Conservation (phyloP, 2,888 invertebrate genomes). For the Agriopis leucophaearia region DNA sequence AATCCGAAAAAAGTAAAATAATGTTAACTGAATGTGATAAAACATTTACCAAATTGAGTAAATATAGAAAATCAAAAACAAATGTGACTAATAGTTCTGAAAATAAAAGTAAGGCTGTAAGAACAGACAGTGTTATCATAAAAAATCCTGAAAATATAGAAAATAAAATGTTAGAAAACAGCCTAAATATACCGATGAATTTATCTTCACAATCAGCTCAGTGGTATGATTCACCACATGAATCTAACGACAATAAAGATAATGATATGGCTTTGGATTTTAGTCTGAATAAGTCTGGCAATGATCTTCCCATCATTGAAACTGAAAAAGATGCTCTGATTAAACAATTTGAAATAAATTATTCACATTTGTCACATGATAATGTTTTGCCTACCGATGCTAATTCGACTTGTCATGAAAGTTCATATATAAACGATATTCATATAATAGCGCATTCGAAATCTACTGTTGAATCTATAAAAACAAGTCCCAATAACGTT, state of each 20-base stretch:
- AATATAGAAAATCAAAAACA: conserved; percentile 72
- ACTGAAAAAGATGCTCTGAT: conserved; percentile 34
- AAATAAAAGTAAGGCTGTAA: conserved; percentile 53
- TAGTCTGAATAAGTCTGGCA: conserved; percentile 63
- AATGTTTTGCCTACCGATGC: neutral
- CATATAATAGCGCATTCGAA: neutral
- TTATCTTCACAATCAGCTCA: conserved; percentile 54
- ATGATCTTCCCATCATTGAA: conserved; percentile 37
- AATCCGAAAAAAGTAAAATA: conserved; percentile 20
- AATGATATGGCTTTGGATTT: conserved; percentile 70
- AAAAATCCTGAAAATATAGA: conserved; percentile 79
- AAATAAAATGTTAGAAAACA: conserved; percentile 44
- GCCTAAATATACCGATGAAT: conserved; percentile 52
- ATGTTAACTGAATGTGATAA: conserved; percentile 57
- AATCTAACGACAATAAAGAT: conserved; percentile 33
- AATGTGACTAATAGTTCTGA: conserved; percentile 49
- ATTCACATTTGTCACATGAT: neutral
- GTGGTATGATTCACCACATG: conserved; percentile 26
- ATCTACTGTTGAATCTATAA: neutral
- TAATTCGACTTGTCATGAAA: conserved; percentile 1
- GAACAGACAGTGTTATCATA: conserved; percentile 81
- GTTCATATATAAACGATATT: neutral
- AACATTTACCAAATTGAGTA: conserved; percentile 72
- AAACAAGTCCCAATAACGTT: neutral
- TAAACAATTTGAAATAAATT: conserved; percentile 10